phyloP scores from a whole-genome alignment of 2,113 vertebrate genomes.

The Chrysochloris asiatica region DNA sequence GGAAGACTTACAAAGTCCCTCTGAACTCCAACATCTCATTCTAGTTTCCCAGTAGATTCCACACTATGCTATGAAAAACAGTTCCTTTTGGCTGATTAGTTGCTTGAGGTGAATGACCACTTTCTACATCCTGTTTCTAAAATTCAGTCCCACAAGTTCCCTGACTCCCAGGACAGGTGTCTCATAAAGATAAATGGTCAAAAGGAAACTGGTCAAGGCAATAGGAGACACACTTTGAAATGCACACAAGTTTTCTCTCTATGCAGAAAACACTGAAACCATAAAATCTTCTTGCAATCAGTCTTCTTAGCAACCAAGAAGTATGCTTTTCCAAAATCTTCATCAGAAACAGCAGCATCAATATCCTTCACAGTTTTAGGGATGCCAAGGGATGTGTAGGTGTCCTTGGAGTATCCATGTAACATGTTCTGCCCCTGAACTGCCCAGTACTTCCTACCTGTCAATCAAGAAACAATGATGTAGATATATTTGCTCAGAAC shows the following conservation, averaged over 20 bases:
- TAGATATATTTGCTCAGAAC: not conserved
- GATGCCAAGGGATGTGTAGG: constrained; percentile 89
- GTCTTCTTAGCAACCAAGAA: constrained; percentile 89
- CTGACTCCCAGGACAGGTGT: not conserved
- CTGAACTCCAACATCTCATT: not conserved
- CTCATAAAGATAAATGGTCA: no score
- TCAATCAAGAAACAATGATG: constrained; percentile 28
- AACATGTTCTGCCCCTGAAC: constrained; percentile 85
- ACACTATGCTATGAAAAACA: not conserved
- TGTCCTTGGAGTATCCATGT: constrained; percentile 90
- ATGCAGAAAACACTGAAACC: not conserved
- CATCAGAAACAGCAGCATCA: constrained; percentile 92
- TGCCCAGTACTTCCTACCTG: constrained; percentile 88
- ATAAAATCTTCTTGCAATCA: not conserved
- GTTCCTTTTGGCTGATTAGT: not conserved
- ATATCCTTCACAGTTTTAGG: constrained; percentile 88
- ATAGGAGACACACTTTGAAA: not conserved
- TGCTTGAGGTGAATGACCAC: not conserved
- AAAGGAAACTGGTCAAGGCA: not conserved
- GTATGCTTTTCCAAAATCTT: constrained; percentile 91
- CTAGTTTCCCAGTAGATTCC: not conserved
- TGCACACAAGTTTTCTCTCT: not conserved
- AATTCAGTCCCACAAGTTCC: not conserved
- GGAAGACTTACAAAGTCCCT: not conserved
- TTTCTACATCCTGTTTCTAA: not conserved